phyloP scores from a whole-genome alignment of 2,888 invertebrate species.

The Acronicta psi region DNA sequence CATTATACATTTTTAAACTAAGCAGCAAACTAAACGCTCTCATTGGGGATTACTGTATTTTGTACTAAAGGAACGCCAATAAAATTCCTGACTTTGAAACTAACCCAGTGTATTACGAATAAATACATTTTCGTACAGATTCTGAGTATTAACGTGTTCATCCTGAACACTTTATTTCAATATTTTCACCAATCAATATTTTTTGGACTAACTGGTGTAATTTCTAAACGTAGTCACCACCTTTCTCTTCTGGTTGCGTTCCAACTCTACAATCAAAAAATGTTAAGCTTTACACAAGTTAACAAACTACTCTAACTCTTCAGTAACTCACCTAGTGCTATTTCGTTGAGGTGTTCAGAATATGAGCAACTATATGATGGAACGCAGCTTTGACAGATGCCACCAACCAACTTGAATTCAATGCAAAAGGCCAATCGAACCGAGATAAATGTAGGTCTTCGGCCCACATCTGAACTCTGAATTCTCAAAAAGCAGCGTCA shows the following conservation, averaged over 20 bases:
- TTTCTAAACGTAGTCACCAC: constrained; percentile 50
- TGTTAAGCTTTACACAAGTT: constrained; percentile 17
- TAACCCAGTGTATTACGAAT: constrained; percentile 36
- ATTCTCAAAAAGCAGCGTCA: constrained; percentile 74
- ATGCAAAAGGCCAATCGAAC: constrained; percentile 68
- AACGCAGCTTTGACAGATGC: constrained; percentile 65
- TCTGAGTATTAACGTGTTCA: constrained; percentile 23
- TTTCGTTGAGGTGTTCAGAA: constrained; percentile 14
- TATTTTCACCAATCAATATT: constrained; percentile 28
- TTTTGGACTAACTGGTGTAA: constrained; percentile 16
- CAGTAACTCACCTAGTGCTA: background rate
- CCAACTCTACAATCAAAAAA: constrained; percentile 24
- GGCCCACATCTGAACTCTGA: constrained; percentile 73
- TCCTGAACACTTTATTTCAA: constrained; percentile 12
- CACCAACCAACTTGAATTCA: constrained; percentile 68
- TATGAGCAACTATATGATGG: constrained; percentile 21
- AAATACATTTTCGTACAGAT: constrained; percentile 35
- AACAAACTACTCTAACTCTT: constrained; percentile 23
- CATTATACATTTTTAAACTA: background rate
- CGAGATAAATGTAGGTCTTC: constrained; percentile 84
- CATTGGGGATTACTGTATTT: constrained; percentile 14
- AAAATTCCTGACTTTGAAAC: constrained; percentile 30
- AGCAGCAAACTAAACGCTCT: constrained; percentile 5
- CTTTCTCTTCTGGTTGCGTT: constrained; percentile 27
- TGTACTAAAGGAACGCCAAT: constrained; percentile 18